Percentiles rank a stretch among this genome's conserved stretches.
Conservation (phyloP, 1,140 invertebrate species). For the Penaeus vannamei region DNA sequence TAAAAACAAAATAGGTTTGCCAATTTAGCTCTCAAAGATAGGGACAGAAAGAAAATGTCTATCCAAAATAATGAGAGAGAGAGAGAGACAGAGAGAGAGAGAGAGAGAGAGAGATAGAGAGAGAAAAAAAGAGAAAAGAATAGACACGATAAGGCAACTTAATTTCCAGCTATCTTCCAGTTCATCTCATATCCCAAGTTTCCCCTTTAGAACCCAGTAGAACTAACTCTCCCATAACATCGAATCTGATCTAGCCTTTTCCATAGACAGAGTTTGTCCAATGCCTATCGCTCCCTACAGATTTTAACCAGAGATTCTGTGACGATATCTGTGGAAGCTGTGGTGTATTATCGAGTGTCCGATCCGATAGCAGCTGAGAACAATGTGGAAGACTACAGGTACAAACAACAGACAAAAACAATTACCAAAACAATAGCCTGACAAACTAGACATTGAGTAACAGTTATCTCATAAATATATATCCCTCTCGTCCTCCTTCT, state of each 20-base stretch:
- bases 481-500: neutral
- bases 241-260: neutral
- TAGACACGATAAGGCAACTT: too few relatives aligned
- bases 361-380: slow-evolving; percentile 77
- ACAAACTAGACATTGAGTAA: too few relatives aligned
- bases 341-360: slow-evolving; percentile 75
- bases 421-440: too few relatives aligned
- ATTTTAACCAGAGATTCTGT: slow-evolving; percentile 69
- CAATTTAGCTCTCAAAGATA: too few relatives aligned
- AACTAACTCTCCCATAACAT: neutral
- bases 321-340: slow-evolving; percentile 74
- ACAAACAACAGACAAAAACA: neutral
- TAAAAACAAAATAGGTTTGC: too few relatives aligned
- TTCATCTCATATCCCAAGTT: neutral
- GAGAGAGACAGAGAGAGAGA: too few relatives aligned
- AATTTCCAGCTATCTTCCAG: neutral
- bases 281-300: slow-evolving; percentile 48
- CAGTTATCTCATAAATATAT: too few relatives aligned
- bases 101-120: too few relatives aligned
- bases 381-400: slow-evolving; percentile 78
- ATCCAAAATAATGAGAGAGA: too few relatives aligned
- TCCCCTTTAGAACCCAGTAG: slow-evolving; percentile 5
- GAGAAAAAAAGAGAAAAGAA: too few relatives aligned
- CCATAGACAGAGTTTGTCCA: too few relatives aligned
- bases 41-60: too few relatives aligned